Evolutionary conservation across 2,113 vertebrate genomes (phyloP).

Genomic region (Ictidomys tridecemlineatus): DNA sequence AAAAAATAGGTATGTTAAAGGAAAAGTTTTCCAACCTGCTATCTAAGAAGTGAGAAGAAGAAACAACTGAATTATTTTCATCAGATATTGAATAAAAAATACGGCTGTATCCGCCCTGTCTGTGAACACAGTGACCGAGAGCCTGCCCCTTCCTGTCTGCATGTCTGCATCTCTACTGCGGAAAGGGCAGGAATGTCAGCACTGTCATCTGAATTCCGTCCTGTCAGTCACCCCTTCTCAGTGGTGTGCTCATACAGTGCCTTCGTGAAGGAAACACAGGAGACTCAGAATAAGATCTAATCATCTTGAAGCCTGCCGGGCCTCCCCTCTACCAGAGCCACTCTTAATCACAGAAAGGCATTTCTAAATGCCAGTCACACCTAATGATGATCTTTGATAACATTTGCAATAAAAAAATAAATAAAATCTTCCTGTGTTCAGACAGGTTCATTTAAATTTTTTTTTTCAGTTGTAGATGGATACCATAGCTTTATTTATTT

Average conservation of each 20-base stretch:
- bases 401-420: conserved; percentile 24
- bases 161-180: no score
- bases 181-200: background rate
- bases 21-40: background rate
- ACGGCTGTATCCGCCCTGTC: background rate
- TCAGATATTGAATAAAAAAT: background rate
- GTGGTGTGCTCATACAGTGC: background rate
- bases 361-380: background rate
- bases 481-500: no score
- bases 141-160: background rate
- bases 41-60: background rate
- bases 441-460: background rate
- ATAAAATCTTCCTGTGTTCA: background rate
- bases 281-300: background rate
- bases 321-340: background rate
- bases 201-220: background rate
- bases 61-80: background rate
- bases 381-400: background rate
- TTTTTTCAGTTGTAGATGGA: no score
- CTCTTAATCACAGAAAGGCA: background rate
- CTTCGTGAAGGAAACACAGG: background rate
- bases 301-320: background rate
- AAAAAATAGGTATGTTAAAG: background rate
- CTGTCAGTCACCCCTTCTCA: background rate
- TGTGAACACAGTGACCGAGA: background rate